These are phyloP conservation scores for Cavia porcellus DNA, from an alignment of 2,113 vertebrate species.

Conservation along the genomic window DNA sequence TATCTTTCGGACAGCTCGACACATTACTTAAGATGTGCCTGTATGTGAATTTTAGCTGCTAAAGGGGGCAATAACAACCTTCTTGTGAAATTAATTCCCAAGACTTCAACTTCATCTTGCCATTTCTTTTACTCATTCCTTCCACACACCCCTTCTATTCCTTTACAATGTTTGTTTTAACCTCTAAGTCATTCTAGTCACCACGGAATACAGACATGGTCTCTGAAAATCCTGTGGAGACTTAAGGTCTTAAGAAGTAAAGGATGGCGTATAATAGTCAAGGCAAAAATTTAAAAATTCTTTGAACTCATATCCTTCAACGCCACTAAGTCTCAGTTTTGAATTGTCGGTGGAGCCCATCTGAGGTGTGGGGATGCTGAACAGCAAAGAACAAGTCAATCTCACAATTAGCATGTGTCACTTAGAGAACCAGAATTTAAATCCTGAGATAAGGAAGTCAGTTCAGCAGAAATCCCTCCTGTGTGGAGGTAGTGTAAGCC, in stretches of 20 bases:
- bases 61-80: constrained; percentile 85
- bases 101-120: constrained; percentile 80
- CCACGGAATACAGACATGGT: background rate
- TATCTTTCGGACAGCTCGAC: constrained; percentile 88
- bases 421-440: background rate
- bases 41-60: constrained; percentile 85
- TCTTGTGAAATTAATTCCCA: constrained; percentile 85
- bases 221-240: background rate
- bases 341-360: background rate
- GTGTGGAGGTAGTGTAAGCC: background rate
- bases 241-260: background rate
- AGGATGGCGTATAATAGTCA: background rate
- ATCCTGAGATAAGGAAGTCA: background rate
- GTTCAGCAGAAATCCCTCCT: fast-evolving
- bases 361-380: background rate
- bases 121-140: constrained; percentile 73
- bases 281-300: constrained; percentile 47
- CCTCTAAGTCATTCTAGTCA: constrained; percentile 61
- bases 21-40: constrained; percentile 87
- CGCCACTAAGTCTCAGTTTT: constrained; percentile 5
- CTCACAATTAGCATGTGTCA: background rate
- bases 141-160: constrained; percentile 53
- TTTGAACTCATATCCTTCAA: background rate
- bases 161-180: constrained; percentile 67
- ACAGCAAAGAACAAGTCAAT: background rate